These are phyloP conservation scores for Auanema sp. DNA, from an alignment of 2,888 invertebrate species.

Conservation along the genomic window DNA sequence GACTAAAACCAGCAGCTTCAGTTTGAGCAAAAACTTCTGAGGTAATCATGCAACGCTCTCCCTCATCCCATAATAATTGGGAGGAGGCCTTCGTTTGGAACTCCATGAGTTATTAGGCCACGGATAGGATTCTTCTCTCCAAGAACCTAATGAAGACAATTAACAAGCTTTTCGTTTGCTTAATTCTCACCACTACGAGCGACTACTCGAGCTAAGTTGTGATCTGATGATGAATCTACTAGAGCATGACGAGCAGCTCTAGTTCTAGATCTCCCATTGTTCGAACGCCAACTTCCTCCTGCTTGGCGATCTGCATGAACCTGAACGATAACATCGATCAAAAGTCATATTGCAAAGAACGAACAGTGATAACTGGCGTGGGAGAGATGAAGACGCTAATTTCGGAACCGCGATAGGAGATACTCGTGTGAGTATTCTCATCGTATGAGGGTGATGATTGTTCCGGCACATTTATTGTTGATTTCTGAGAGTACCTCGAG, in stretches of 20 bases:
- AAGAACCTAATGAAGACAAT: slow-evolving; percentile 19
- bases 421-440: slow-evolving; percentile 41
- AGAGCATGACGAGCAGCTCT: slow-evolving; percentile 26
- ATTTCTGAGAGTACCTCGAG: slow-evolving; percentile 51
- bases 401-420: slow-evolving; percentile 60
- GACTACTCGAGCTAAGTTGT: slow-evolving; percentile 36
- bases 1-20: no score
- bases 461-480: slow-evolving; percentile 41
- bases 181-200: slow-evolving; percentile 11
- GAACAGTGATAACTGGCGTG: slow-evolving; percentile 38
- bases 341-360: not conserved
- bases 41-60: slow-evolving; percentile 18
- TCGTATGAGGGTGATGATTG: slow-evolving; percentile 41
- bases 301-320: slow-evolving; percentile 22
- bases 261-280: slow-evolving; percentile 22
- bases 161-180: not conserved
- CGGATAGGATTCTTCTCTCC: slow-evolving; percentile 13
- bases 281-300: slow-evolving; percentile 17
- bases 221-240: slow-evolving; percentile 44
- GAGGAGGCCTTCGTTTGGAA: slow-evolving; percentile 15
- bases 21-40: not conserved
- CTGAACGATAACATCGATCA: slow-evolving; percentile 11
- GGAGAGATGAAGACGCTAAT: slow-evolving; percentile 58
- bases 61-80: slow-evolving; percentile 17
- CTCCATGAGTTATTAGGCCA: slow-evolving; percentile 21